A percentile compares a stretch with the other conserved stretches of the same genome.
Evolutionary conservation across 2,797 vertebrate species (phyloP).

Genomic region (Fringilla coelebs): DNA sequence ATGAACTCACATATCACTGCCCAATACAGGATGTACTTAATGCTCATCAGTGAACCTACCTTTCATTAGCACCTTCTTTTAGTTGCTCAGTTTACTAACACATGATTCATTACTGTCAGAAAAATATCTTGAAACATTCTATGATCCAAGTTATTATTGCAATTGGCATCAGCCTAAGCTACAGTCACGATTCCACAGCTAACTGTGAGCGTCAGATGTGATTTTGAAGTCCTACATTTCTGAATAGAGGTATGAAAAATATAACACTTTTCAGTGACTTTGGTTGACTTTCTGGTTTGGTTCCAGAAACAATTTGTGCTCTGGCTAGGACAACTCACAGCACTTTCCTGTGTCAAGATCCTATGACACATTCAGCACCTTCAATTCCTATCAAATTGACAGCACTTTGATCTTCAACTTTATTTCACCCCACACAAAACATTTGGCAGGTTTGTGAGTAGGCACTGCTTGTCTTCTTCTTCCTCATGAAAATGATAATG

Average conservation of each 20-base stretch:
- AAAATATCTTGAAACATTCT: not conserved
- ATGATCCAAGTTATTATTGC: not conserved
- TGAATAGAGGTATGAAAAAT: not conserved
- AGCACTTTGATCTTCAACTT: not conserved
- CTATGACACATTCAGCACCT: not conserved
- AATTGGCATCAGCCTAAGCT: not conserved
- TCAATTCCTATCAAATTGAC: not conserved
- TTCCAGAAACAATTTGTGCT: not conserved
- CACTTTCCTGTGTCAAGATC: not conserved
- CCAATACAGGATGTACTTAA: not conserved
- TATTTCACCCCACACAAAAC: not conserved
- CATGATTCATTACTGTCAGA: not conserved
- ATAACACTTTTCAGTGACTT: not conserved
- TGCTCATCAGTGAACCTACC: not conserved
- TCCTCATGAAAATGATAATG: conserved; percentile 31
- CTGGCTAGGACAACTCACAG: not conserved
- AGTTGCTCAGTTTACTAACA: not conserved
- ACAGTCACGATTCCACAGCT: not conserved
- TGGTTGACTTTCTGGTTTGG: not conserved
- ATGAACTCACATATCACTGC: not conserved
- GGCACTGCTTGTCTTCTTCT: not conserved
- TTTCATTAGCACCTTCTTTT: not conserved
- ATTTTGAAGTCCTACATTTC: not conserved
- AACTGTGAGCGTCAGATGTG: not conserved
- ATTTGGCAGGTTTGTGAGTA: not conserved